Evolutionary conservation across 2,113 vertebrate species (phyloP).

Genomic region (Crotophaga sulcirostris): DNA sequence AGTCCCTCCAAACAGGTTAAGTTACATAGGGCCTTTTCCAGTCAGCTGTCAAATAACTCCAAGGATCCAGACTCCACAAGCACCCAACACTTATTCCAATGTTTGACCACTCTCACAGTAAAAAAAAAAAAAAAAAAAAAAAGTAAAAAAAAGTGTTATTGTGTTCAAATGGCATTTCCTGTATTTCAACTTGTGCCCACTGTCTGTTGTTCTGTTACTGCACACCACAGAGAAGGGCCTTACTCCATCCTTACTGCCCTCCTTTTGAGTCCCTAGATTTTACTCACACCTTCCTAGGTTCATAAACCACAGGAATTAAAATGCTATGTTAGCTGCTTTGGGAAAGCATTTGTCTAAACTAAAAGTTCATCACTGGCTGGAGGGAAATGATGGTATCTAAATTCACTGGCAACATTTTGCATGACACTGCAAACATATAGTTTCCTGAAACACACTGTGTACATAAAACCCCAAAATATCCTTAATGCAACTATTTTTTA

Average conservation of each 20-base stretch:
- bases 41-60: not conserved
- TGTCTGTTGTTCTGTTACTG: not conserved
- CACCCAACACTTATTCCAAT: not conserved
- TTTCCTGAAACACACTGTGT: not conserved
- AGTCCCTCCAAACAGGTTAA: not conserved
- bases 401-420: not conserved
- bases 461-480: not conserved
- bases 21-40: not conserved
- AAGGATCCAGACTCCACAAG: not conserved
- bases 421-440: accelerated
- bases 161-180: not conserved
- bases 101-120: not conserved
- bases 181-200: not conserved
- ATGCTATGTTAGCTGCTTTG: not conserved
- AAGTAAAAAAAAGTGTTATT: not conserved
- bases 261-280: not conserved
- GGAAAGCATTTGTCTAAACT: not conserved
- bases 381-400: not conserved
- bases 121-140: too few species aligned
- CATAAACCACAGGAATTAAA: not conserved
- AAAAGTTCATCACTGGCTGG: not conserved
- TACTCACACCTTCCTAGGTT: not conserved
- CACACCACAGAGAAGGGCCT: not conserved
- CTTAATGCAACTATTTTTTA: not conserved
- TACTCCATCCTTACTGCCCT: not conserved